Evolutionary conservation across 1,140 invertebrate genomes (phyloP).

Genomic region (Acromyrmex charruanus): DNA sequence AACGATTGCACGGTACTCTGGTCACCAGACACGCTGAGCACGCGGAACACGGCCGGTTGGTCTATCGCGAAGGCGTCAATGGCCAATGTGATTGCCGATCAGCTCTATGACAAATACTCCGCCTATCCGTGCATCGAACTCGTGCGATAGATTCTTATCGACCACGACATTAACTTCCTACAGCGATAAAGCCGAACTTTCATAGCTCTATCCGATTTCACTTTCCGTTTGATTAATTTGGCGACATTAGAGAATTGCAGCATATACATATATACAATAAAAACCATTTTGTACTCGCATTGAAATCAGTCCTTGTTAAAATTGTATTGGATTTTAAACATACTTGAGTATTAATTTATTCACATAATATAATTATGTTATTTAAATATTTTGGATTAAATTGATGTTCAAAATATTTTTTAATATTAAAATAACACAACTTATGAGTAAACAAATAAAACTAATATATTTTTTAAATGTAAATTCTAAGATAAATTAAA

Average conservation of each 20-base stretch:
- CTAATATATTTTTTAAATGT: too few species aligned
- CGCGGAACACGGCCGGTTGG: conserved; percentile 78
- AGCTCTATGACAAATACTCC: conserved; percentile 64
- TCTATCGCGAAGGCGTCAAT: conserved; percentile 77
- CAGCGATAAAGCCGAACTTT: conserved; percentile 28
- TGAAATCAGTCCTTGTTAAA: too few species aligned
- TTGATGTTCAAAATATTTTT: too few species aligned
- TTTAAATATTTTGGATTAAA: too few species aligned
- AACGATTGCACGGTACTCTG: conserved; percentile 80
- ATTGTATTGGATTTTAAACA: too few species aligned
- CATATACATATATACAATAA: too few species aligned
- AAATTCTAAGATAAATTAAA: too few species aligned
- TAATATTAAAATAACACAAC: too few species aligned
- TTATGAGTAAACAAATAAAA: too few species aligned
- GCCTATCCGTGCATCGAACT: conserved; percentile 27
- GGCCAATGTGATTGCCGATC: conserved; percentile 70
- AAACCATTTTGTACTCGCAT: too few species aligned
- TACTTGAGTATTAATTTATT: too few species aligned
- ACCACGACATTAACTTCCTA: conserved; percentile 44
- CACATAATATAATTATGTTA: too few species aligned
- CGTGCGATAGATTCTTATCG: conserved; percentile 55
- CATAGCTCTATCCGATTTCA: conserved; percentile 37
- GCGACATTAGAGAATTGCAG: not conserved
- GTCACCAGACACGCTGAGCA: conserved; percentile 81
- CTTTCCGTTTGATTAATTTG: conserved; percentile 50